A percentile compares a stretch with the other conserved stretches of the same genome.
These are phyloP conservation scores for Micromys minutus DNA, from an alignment of 2,113 vertebrate genomes.

Conservation along the genomic window DNA sequence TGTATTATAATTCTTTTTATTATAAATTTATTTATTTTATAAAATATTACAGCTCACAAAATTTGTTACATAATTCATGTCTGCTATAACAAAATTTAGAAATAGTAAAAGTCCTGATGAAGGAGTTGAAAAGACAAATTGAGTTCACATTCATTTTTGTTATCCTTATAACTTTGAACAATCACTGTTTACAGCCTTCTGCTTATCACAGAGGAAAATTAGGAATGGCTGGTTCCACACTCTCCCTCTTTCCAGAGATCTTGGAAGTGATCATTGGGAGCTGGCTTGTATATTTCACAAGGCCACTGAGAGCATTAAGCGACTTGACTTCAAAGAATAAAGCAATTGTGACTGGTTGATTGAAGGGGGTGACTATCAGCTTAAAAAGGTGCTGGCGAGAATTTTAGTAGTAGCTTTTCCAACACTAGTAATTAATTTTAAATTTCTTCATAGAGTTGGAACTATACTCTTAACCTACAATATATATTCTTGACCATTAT, in stretches of 20 bases:
- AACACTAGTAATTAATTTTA: neutral
- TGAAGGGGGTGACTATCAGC: neutral
- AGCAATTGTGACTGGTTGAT: neutral
- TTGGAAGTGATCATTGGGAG: neutral
- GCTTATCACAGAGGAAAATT: neutral
- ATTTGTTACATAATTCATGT: no score
- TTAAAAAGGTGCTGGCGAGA: neutral
- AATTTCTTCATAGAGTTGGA: neutral
- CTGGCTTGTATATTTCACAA: neutral
- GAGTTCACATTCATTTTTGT: neutral
- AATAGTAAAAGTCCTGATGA: neutral
- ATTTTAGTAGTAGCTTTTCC: neutral
- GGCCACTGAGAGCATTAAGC: neutral
- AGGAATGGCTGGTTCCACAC: fast-evolving
- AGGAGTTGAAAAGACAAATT: neutral
- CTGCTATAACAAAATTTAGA: neutral
- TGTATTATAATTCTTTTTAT: neutral
- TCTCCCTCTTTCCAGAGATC: neutral
- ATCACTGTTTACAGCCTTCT: neutral
- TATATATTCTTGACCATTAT: neutral
- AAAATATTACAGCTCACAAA: no score
- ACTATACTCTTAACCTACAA: neutral
- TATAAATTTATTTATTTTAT: no score
- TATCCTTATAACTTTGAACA: neutral
- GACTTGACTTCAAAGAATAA: neutral